phyloP scores from a whole-genome alignment of 2,113 vertebrate species.

The Cranoglanis bouderius region DNA sequence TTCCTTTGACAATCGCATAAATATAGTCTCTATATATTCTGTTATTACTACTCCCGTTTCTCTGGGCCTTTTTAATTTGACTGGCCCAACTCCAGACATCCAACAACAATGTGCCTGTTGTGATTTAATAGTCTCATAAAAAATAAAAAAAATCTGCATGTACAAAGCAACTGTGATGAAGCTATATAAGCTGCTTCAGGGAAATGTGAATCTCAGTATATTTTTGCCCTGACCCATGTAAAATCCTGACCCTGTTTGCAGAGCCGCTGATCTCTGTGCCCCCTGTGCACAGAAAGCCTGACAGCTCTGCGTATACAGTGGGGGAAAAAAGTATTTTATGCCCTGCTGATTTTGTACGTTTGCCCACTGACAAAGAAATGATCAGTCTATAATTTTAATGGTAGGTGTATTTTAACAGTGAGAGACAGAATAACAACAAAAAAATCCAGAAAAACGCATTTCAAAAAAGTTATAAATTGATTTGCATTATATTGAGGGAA shows the following conservation, averaged over 20 bases:
- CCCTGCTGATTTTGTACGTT: too few species aligned
- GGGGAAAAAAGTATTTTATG: too few species aligned
- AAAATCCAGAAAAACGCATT: too few species aligned
- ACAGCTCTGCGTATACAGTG: neutral
- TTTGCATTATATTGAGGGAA: too few species aligned
- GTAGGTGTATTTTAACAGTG: too few species aligned
- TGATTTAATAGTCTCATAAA: conserved; percentile 46
- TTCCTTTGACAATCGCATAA: conserved; percentile 25
- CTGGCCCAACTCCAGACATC: conserved; percentile 41
- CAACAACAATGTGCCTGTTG: conserved; percentile 38
- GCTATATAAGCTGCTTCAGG: conserved; percentile 26
- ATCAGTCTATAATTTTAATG: too few species aligned
- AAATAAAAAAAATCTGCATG: too few species aligned
- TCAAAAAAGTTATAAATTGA: too few species aligned
- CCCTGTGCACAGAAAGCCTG: neutral
- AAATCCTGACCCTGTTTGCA: conserved; percentile 26
- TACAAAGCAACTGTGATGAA: conserved; percentile 30
- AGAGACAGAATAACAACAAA: too few species aligned
- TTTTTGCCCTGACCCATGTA: neutral
- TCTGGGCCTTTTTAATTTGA: conserved; percentile 6
- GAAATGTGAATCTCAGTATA: conserved; percentile 10
- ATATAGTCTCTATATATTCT: conserved; percentile 24
- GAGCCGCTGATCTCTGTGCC: neutral
- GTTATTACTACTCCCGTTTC: conserved; percentile 21
- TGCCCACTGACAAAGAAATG: too few species aligned